Percentiles rank a stretch among this genome's conserved stretches.
Conservation (phyloP, 1,140 invertebrate species). For the Eurosta solidaginis region DNA sequence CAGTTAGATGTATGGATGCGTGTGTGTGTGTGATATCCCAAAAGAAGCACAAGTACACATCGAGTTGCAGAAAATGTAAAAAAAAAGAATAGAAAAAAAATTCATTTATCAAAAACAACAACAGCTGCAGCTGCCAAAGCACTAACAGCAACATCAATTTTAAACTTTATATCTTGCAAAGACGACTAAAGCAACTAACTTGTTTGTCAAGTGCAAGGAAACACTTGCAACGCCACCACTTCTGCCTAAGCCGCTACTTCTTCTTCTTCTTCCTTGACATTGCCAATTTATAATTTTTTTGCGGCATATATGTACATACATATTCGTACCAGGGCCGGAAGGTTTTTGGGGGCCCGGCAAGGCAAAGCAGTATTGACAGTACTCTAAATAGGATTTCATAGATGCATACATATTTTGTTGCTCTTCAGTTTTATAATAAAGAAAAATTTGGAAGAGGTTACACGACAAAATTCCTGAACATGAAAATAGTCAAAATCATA, state of each 20-base stretch:
- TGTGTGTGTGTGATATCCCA: neutral
- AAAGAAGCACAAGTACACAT: neutral
- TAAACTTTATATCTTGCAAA: neutral
- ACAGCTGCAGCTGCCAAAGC: neutral
- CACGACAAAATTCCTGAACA: no score
- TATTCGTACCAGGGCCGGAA: no score
- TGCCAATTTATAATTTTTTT: no score
- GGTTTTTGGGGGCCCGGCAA: no score
- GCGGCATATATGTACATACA: no score
- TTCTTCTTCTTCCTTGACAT: neutral
- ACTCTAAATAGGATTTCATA: no score
- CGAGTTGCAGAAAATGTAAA: no score
- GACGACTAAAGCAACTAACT: neutral
- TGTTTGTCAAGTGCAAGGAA: slow-evolving; percentile 25
- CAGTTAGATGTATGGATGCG: slow-evolving; percentile 7
- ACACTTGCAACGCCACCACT: neutral
- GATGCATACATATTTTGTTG: no score
- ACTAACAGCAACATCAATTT: neutral
- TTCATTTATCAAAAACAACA: neutral
- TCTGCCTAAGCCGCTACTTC: neutral
- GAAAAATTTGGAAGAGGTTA: no score
- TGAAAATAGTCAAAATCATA: no score
- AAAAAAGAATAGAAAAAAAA: neutral
- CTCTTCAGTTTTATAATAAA: no score
- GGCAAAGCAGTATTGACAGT: no score